Evolutionary conservation across 2,888 invertebrate species (phyloP), one percentile per base, ranked within the genome.

Genomic region (Eubasilissa splendida): DNA sequence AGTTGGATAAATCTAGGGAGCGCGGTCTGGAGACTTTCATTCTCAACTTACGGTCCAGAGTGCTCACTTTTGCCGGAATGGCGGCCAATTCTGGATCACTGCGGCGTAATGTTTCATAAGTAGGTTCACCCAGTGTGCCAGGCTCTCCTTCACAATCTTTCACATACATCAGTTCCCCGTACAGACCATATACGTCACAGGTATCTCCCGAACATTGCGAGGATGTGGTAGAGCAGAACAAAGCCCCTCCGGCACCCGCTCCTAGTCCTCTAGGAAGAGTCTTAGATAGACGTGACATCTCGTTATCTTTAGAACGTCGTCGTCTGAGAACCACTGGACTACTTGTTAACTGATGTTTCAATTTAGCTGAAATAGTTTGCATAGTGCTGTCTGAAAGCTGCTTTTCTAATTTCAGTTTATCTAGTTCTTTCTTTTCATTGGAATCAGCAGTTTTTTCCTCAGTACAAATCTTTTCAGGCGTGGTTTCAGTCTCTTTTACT

Each of bases 141-240:
- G 93, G 93, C 84, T 94, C 95, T n/a, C 94, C 95, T 79, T 95
- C 96, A 85, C 96, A 95, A 86, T 96, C 96, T 86, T 95, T 95
- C 0, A 96, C 94, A 87, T 96, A 96, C 92, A 97, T 96, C 79
- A 97, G 89, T 86, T 97, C 96, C 1, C 96, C 96, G 86, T 97
- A 97, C 1, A 97, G 89, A 0, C 96, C 97, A 86, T 97, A 97
- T 0, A 97, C 96, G 87, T 97, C 96, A 86, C 96, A 96, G 50
- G 93, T 92, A 82, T 91, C 91, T 12, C 93, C 93, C 1, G 92
- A 91, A 81, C 92, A 91, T 84, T 93, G 92, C 0, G 93, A 90
- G 0, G 92, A 92, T 7, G 91, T 90, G 0, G 86, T 84, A 53
- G 86, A 85, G 76, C 87, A 86, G 79, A 86, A 85, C 11, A 85